phyloP scores from a whole-genome alignment of 2,113 vertebrate genomes.

The Mugil cephalus region DNA sequence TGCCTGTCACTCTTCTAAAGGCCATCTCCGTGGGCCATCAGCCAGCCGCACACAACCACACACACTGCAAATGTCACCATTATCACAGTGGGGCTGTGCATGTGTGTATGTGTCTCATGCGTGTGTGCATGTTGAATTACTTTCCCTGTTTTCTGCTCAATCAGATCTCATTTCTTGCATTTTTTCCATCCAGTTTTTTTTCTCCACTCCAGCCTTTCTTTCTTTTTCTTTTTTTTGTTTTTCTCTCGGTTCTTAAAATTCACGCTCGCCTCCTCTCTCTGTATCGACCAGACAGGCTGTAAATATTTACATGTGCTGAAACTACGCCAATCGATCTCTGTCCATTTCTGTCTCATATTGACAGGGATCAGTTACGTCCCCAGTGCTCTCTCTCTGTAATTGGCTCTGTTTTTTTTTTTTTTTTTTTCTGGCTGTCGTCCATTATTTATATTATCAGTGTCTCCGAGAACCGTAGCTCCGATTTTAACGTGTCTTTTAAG shows the following conservation, averaged over 20 bases:
- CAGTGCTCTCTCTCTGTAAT: conserved; percentile 34
- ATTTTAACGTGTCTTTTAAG: conserved; percentile 64
- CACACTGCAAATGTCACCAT: conserved; percentile 75
- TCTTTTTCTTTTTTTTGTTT: conserved; percentile 5
- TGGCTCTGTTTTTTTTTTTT: conserved; percentile 27
- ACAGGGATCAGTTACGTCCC: conserved; percentile 42
- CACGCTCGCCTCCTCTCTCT: background rate
- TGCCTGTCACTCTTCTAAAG: conserved; percentile 75
- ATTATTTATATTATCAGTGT: conserved; percentile 63
- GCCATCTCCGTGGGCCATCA: conserved; percentile 79
- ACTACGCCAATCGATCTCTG: conserved; percentile 33
- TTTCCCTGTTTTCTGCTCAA: conserved; percentile 32
- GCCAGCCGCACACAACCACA: conserved; percentile 61
- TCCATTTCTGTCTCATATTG: conserved; percentile 42
- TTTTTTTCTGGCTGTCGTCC: conserved; percentile 31
- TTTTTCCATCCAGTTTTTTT: no score
- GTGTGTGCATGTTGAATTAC: conserved; percentile 33
- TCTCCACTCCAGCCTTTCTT: background rate
- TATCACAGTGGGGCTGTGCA: conserved; percentile 47
- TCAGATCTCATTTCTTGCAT: conserved; percentile 27
- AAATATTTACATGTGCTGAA: conserved; percentile 66
- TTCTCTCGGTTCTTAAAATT: conserved; percentile 17
- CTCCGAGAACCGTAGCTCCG: conserved; percentile 41
- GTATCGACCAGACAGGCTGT: conserved; percentile 46
- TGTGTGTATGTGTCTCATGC: conserved; percentile 25